These are phyloP conservation scores for Cheilosia scutellata DNA, from an alignment of 2,888 invertebrate genomes.

Conservation along the genomic window DNA sequence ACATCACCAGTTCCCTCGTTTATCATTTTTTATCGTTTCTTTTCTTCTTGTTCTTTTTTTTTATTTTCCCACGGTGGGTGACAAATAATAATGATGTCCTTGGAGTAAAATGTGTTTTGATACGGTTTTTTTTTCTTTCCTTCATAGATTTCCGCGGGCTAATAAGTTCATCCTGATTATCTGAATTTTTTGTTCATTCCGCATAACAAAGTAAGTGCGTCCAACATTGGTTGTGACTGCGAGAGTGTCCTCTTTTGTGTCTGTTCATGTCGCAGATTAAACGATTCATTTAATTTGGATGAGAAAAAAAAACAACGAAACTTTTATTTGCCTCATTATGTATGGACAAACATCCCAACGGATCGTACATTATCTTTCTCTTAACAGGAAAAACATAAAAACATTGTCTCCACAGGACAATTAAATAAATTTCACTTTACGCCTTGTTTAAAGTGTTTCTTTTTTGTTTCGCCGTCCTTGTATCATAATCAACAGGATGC, in stretches of 20 bases:
- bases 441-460: slow-evolving; percentile 28
- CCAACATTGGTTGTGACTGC: slow-evolving; percentile 8
- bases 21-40: slow-evolving; percentile 41
- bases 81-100: slow-evolving; percentile 65
- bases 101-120: slow-evolving; percentile 55
- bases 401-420: slow-evolving; percentile 52
- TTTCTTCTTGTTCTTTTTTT: background rate
- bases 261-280: slow-evolving; percentile 61
- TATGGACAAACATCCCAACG: slow-evolving; percentile 38
- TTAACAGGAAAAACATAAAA: slow-evolving; percentile 15
- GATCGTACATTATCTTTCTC: slow-evolving; percentile 40
- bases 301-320: slow-evolving; percentile 38
- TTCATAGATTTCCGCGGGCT: slow-evolving; percentile 38
- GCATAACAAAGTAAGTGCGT: slow-evolving; percentile 18
- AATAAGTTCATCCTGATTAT: slow-evolving; percentile 59
- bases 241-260: slow-evolving; percentile 8
- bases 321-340: slow-evolving; percentile 68
- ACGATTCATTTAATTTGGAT: slow-evolving; percentile 72
- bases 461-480: background rate
- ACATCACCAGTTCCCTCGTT: slow-evolving; percentile 20
- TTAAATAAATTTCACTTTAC: slow-evolving; percentile 67
- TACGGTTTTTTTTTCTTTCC: slow-evolving; percentile 10
- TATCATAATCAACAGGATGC: slow-evolving; percentile 67
- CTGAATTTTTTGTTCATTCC: slow-evolving; percentile 29
- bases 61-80: slow-evolving; percentile 13